These are phyloP conservation scores for Melanostigma gelatinosum DNA, from an alignment of 2,113 vertebrate genomes.

Conservation along the genomic window DNA sequence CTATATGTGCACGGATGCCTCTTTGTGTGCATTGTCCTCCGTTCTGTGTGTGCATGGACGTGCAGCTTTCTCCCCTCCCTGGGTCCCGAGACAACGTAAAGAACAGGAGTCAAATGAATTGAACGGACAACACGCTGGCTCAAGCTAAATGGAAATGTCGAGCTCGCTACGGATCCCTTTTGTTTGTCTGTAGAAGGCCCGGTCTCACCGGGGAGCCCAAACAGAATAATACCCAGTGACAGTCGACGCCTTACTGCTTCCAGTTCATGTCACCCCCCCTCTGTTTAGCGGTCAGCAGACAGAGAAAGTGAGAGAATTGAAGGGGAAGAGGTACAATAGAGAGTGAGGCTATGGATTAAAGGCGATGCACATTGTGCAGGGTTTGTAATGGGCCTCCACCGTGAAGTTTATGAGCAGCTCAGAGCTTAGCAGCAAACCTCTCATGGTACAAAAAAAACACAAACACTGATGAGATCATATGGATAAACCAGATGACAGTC, in stretches of 20 bases:
- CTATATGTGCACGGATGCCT: background rate
- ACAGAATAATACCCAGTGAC: conserved; percentile 65
- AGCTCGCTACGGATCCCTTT: conserved; percentile 65
- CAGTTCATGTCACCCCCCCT: conserved; percentile 45
- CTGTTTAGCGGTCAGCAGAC: conserved; percentile 23
- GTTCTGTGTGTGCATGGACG: background rate
- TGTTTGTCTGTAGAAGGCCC: conserved; percentile 72
- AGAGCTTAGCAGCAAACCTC: conserved; percentile 13
- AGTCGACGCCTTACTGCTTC: conserved; percentile 59
- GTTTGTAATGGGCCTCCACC: conserved; percentile 7
- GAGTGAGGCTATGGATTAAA: conserved; percentile 15
- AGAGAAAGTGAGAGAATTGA: conserved; percentile 13
- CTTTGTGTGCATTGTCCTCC: conserved; percentile 2
- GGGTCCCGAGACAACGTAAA: conserved; percentile 47
- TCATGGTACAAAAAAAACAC: background rate
- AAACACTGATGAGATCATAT: conserved; percentile 26
- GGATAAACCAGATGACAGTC: conserved; percentile 16
- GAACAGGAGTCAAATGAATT: conserved; percentile 73
- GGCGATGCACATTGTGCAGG: conserved; percentile 13
- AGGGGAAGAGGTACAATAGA: conserved; percentile 4
- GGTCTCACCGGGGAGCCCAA: conserved; percentile 53
- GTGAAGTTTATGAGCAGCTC: conserved; percentile 15
- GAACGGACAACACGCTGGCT: conserved; percentile 65
- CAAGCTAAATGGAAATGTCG: conserved; percentile 82
- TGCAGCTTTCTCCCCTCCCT: background rate